Percentiles rank a stretch among this genome's conserved stretches.
Evolutionary conservation across 2,797 vertebrate species (phyloP).

Genomic region (Scleropages formosus): DNA sequence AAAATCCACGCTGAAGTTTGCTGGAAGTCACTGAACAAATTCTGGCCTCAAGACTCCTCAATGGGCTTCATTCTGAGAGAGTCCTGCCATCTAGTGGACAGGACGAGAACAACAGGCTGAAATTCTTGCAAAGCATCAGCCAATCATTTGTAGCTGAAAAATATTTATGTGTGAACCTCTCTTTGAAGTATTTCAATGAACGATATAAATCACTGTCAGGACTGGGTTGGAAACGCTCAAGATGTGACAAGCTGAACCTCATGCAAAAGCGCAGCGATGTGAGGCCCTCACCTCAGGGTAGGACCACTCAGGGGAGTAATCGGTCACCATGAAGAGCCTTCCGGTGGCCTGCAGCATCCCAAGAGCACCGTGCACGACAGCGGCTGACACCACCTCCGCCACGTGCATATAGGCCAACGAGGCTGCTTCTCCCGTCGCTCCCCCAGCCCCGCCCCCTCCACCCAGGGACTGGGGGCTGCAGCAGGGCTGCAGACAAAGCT

Average conservation of each 20-base stretch:
- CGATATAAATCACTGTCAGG: too few species aligned
- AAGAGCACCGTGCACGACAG: conserved; percentile 85
- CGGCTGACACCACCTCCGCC: conserved; percentile 91
- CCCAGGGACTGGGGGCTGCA: conserved; percentile 82
- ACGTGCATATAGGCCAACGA: conserved; percentile 97
- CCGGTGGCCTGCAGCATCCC: conserved; percentile 94
- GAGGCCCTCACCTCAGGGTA: conserved; percentile 88
- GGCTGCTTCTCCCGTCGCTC: conserved; percentile 75
- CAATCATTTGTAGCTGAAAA: too few species aligned
- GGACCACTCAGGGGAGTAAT: conserved; percentile 99
- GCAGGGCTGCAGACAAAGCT: conserved; percentile 93
- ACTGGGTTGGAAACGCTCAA: too few species aligned
- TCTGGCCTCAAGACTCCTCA: too few species aligned
- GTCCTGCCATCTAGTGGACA: conserved; percentile 40
- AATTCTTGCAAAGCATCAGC: too few species aligned
- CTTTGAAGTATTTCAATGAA: too few species aligned
- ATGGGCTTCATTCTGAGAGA: neutral
- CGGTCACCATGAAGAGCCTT: conserved; percentile 96
- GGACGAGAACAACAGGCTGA: too few species aligned
- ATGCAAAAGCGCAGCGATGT: too few species aligned
- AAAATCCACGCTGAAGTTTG: too few species aligned
- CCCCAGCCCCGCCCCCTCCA: conserved; percentile 55
- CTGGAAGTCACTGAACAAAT: too few species aligned
- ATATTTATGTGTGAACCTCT: too few species aligned
- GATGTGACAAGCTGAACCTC: too few species aligned